Evolutionary conservation across 2,113 vertebrate genomes (phyloP).

Genomic region (Campylomormyrus numenius): DNA sequence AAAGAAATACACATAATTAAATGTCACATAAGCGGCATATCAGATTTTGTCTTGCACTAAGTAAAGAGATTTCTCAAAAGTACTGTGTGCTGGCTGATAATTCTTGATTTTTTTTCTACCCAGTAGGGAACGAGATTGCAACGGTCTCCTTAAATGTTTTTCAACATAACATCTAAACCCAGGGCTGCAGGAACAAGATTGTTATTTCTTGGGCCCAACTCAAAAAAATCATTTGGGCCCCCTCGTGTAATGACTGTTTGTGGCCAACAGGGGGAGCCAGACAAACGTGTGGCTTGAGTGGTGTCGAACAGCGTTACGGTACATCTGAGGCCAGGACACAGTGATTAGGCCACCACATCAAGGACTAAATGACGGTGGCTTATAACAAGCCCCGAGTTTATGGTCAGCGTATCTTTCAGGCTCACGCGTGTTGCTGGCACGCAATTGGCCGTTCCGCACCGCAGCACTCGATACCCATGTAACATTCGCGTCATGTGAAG

Average conservation of each 20-base stretch:
- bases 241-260: neutral
- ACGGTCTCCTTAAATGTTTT: neutral
- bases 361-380: neutral
- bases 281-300: neutral
- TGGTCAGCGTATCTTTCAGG: neutral
- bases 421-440: neutral
- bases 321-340: neutral
- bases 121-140: neutral
- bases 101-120: neutral
- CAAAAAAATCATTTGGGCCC: neutral
- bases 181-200: neutral
- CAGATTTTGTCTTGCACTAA: neutral
- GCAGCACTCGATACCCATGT: neutral
- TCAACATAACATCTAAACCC: neutral
- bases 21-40: neutral
- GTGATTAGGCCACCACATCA: neutral
- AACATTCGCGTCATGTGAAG: neutral
- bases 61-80: neutral
- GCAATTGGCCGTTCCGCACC: neutral
- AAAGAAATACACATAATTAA: conserved; percentile 1
- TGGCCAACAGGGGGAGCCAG: neutral
- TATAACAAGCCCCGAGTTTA: neutral
- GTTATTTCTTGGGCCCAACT: neutral
- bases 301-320: no score
- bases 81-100: neutral